These are phyloP conservation scores for Arenaria interpres DNA, from an alignment of 2,113 vertebrate species.

Conservation along the genomic window DNA sequence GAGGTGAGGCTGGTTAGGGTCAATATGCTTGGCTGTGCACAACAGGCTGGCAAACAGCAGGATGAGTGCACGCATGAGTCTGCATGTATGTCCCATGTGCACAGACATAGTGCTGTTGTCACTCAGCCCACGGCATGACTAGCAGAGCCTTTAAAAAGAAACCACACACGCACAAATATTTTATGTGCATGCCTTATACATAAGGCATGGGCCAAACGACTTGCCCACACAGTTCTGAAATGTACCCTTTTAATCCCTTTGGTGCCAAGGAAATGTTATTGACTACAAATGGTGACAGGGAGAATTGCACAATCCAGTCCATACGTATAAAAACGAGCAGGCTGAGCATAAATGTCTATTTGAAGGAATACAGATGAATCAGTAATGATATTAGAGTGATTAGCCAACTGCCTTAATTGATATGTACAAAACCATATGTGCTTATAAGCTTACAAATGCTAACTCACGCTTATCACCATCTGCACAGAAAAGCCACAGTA, in stretches of 20 bases:
- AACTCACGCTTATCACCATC: slow-evolving; percentile 56
- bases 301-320: slow-evolving; percentile 33
- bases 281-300: slow-evolving; percentile 18
- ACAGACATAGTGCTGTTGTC: slow-evolving; percentile 7
- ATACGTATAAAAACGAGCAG: slow-evolving; percentile 14
- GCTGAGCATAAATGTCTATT: slow-evolving; percentile 56
- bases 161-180: slow-evolving; percentile 57
- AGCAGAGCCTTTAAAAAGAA: slow-evolving; percentile 63
- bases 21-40: neutral
- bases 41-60: neutral
- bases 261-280: slow-evolving; percentile 58
- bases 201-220: slow-evolving; percentile 53
- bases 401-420: slow-evolving; percentile 66
- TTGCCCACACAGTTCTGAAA: slow-evolving; percentile 64
- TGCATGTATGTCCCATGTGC: slow-evolving; percentile 35
- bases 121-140: slow-evolving; percentile 41
- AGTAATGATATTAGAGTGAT: slow-evolving; percentile 60
- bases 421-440: slow-evolving; percentile 67
- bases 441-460: slow-evolving; percentile 66
- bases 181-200: slow-evolving; percentile 51
- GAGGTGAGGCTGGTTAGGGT: neutral
- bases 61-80: slow-evolving; percentile 1
- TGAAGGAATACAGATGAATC: slow-evolving; percentile 64
- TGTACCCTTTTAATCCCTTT: slow-evolving; percentile 43
- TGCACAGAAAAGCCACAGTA: slow-evolving; percentile 44